Percentiles rank a stretch among this genome's conserved stretches.
Evolutionary conservation across 2,888 invertebrate genomes (phyloP).

Genomic region (Aquatica leii): DNA sequence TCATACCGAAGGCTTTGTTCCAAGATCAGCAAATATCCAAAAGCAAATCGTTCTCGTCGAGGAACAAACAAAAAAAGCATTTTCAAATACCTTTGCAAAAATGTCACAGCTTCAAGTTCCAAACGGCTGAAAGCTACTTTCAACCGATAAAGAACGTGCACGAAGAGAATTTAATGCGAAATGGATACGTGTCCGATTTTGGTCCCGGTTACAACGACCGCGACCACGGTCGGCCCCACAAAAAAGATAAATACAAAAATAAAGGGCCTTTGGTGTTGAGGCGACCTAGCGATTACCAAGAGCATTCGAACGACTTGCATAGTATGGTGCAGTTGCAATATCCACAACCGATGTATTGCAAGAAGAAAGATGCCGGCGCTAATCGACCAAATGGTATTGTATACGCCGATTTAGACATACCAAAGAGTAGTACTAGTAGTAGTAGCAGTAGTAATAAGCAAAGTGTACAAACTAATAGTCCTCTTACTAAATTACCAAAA

Average conservation of each 20-base stretch:
- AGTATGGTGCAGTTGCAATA: constrained; percentile 59
- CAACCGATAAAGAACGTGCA: constrained; percentile 72
- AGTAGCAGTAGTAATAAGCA: constrained; percentile 37
- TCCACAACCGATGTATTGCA: constrained; percentile 57
- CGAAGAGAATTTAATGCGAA: constrained; percentile 59
- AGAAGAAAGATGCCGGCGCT: constrained; percentile 28
- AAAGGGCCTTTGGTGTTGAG: constrained; percentile 57
- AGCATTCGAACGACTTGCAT: constrained; percentile 52
- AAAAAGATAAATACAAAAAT: constrained; percentile 52
- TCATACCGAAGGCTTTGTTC: constrained; percentile 57
- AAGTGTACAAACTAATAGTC: constrained; percentile 18
- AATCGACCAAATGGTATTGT: constrained; percentile 59
- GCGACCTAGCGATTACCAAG: constrained; percentile 53
- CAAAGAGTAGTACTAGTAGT: constrained; percentile 45
- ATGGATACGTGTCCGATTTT: constrained; percentile 58
- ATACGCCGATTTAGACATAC: constrained; percentile 62
- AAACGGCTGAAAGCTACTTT: constrained; percentile 67
- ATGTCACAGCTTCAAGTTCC: constrained; percentile 68
- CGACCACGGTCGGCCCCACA: constrained; percentile 45
- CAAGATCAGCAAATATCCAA: constrained; percentile 56
- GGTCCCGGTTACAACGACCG: constrained; percentile 50
- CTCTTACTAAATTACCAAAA: constrained; percentile 50
- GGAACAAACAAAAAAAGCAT: constrained; percentile 65
- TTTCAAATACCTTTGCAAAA: constrained; percentile 72
- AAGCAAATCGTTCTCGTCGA: constrained; percentile 59